Conservation (phyloP, 2,797 vertebrate genomes). For the Tangara arthus region DNA sequence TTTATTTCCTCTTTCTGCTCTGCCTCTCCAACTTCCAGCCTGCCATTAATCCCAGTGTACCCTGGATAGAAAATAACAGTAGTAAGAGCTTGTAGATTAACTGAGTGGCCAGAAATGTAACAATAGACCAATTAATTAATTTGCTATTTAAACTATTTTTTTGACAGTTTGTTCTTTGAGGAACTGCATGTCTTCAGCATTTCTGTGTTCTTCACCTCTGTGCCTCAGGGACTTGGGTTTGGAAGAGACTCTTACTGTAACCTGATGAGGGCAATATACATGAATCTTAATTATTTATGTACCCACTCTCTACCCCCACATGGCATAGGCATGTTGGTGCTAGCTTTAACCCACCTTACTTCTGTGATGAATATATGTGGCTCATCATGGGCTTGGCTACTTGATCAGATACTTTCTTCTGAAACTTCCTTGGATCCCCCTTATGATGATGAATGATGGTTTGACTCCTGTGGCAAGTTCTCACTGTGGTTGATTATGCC, state of each 20-base stretch:
- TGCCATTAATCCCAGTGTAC: not conserved
- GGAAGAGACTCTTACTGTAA: not conserved
- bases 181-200: not conserved
- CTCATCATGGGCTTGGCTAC: not conserved
- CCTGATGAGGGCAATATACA: not conserved
- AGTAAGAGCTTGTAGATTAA: not conserved
- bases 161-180: not conserved
- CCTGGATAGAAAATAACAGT: not conserved
- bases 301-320: not conserved
- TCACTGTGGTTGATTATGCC: not conserved
- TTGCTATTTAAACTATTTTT: not conserved
- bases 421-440: not conserved
- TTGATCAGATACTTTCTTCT: not conserved
- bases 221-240: not conserved
- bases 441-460: not conserved
- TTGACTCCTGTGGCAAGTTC: not conserved
- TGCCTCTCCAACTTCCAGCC: not conserved
- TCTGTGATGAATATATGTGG: fast-evolving
- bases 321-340: not conserved
- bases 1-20: not conserved
- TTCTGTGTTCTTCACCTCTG: not conserved
- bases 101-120: not conserved
- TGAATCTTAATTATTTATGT: not conserved
- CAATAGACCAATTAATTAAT: not conserved
- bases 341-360: not conserved